Conservation (phyloP, 2,797 vertebrate genomes). For the Silurus aristotelis region DNA sequence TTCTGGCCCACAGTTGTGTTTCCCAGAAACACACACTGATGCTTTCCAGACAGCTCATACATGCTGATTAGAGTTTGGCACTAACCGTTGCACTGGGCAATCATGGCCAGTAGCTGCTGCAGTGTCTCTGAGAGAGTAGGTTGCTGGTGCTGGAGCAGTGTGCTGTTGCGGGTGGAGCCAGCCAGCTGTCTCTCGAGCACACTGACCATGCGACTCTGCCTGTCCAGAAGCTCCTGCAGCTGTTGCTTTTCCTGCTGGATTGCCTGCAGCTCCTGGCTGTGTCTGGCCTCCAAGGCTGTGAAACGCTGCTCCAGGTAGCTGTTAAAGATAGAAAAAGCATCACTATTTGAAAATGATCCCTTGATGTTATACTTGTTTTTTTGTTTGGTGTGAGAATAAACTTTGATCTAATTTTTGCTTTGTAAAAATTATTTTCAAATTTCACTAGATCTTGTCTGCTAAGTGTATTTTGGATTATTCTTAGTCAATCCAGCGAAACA, state of each 20-base stretch:
- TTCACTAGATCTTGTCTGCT: background rate
- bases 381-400: background rate
- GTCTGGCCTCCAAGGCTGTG: constrained; percentile 73
- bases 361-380: background rate
- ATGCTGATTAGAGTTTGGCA: constrained; percentile 44
- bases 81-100: constrained; percentile 78
- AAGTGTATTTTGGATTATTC: background rate
- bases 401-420: too few relatives aligned
- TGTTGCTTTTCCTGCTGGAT: constrained; percentile 75
- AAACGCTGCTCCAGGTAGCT: constrained; percentile 81
- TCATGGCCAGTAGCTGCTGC: constrained; percentile 74
- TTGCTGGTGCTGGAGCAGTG: constrained; percentile 77
- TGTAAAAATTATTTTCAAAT: background rate
- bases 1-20: constrained; percentile 27
- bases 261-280: constrained; percentile 71
- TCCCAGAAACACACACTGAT: constrained; percentile 33
- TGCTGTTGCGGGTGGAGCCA: constrained; percentile 76
- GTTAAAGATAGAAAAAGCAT: background rate
- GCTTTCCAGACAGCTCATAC: constrained; percentile 36
- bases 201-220: constrained; percentile 71
- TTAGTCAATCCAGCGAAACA: background rate
- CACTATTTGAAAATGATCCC: background rate
- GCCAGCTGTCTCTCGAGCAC: constrained; percentile 77
- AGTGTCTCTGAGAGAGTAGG: constrained; percentile 72
- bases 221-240: constrained; percentile 75